Conservation (phyloP, 2,888 invertebrate species). For the Anoncus sp. region DNA sequence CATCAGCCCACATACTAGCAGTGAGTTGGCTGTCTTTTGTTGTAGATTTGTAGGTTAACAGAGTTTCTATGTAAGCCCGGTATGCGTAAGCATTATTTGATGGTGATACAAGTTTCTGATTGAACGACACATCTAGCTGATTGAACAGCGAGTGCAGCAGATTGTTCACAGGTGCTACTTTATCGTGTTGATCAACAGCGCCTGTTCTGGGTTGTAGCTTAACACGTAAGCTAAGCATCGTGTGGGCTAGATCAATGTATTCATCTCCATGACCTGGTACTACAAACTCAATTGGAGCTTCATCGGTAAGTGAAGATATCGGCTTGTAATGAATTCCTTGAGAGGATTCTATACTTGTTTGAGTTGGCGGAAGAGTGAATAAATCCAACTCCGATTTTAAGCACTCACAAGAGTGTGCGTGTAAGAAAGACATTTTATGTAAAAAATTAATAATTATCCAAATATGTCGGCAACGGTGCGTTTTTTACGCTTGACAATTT, state of each 20-base stretch:
- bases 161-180: too few relatives aligned
- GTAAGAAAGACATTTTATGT: constrained; percentile 64
- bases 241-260: constrained; percentile 69
- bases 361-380: constrained; percentile 38
- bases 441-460: too few relatives aligned
- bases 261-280: constrained; percentile 53
- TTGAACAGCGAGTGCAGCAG: constrained; percentile 20
- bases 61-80: constrained; percentile 64
- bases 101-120: constrained; percentile 70
- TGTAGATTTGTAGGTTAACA: constrained; percentile 51
- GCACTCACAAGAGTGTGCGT: constrained; percentile 69
- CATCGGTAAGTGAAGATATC: constrained; percentile 35
- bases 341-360: too few relatives aligned
- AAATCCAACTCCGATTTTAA: constrained; percentile 31
- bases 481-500: too few relatives aligned
- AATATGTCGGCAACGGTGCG: too few relatives aligned
- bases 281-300: constrained; percentile 47
- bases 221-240: constrained; percentile 64
- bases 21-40: constrained; percentile 46
- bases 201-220: background rate
- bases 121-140: constrained; percentile 70
- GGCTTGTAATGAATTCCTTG: too few relatives aligned
- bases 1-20: constrained; percentile 52
- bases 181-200: too few relatives aligned
- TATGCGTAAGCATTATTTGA: constrained; percentile 70